Percentiles rank a stretch among this genome's conserved stretches.
Evolutionary conservation across 2,113 vertebrate genomes (phyloP).

Genomic region (Nannobrachium achirus): DNA sequence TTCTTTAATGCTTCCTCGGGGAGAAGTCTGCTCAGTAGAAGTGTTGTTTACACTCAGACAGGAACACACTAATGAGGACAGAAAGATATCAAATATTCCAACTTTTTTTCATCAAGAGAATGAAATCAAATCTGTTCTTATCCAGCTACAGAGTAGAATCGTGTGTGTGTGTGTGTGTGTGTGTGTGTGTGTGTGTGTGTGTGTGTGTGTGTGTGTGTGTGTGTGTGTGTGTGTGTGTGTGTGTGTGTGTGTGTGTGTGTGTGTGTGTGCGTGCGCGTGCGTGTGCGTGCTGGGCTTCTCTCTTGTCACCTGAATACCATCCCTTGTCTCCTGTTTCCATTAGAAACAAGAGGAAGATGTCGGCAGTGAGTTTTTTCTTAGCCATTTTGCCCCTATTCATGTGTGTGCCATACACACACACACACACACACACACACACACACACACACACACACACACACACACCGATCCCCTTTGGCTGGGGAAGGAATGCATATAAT

Average conservation of each 20-base stretch:
- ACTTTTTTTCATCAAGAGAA: slow-evolving; percentile 34
- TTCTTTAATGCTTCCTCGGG: slow-evolving; percentile 14
- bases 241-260: slow-evolving; percentile 15
- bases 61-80: slow-evolving; percentile 21
- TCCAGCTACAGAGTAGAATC: slow-evolving; percentile 32
- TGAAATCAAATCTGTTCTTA: slow-evolving; percentile 48
- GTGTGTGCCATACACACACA: slow-evolving; percentile 65
- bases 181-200: slow-evolving; percentile 17
- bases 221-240: slow-evolving; percentile 13
- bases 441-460: slow-evolving; percentile 63
- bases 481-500: slow-evolving; percentile 74
- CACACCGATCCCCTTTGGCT: slow-evolving; percentile 70
- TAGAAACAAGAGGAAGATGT: slow-evolving; percentile 73
- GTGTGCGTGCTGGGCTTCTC: slow-evolving; percentile 18
- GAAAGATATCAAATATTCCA: slow-evolving; percentile 27
- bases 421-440: slow-evolving; percentile 62
- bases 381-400: slow-evolving; percentile 68
- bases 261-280: background rate
- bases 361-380: slow-evolving; percentile 58
- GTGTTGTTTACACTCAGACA: slow-evolving; percentile 1
- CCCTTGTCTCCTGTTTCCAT: slow-evolving; percentile 68
- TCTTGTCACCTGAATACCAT: slow-evolving; percentile 69
- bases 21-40: slow-evolving; percentile 6
- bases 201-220: slow-evolving; percentile 10
- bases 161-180: slow-evolving; percentile 11